Base-by-base conservation (phyloP, 1,140 invertebrate species). In the Pseudomyrmex pallidus region DNA sequence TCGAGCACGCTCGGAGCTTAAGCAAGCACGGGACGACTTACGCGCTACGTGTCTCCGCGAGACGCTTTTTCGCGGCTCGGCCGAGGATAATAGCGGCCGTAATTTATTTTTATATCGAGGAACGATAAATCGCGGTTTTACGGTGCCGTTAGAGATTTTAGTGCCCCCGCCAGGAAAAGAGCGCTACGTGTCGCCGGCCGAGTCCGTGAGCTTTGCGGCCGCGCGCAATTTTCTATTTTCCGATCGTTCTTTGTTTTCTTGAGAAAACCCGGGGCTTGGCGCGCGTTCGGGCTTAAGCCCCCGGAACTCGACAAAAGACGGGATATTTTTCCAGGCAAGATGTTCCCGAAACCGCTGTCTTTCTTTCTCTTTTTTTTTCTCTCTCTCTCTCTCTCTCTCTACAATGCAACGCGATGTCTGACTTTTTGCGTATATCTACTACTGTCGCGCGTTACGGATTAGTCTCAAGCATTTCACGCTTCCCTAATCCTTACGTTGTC, bases 121-220 rank as follows among this genome's bases (percentile, higher is more conserved):
- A 8, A 48, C 83, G 74, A 77, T 83, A 78, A 70, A 78, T 78
- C 74, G 54, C 57, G 48, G 48, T 68, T 82, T 82, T 74, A 76
- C 57, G 67, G 44, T 15, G 67, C 46, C 54, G 61, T 82, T 74
- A 63, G 35, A 80, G 68, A 82, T 52, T 82, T 84, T 84, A 84
- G 66, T 78, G 20, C 25, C 46, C 2, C 48, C 48, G 12, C 10
- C 10, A 22, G 48, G 10, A 20, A 48, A 62, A 46, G 20, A 20
- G 9, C 15, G 10, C 17, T 73, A 66, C 86, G 86, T 87, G 86
- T 74, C 70, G 48, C 52, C 20, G 22, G 44, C 46, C 15, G 52
- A 50, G 83, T 87, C 74, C 13, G 35, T 5, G 70, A 74, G 85
- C 85, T 87, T 87, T 74, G 22, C 13, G 85, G n/a, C 44, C 74